Conservation (phyloP, 2,797 vertebrate genomes). For the Sebastolobus altivelis region DNA sequence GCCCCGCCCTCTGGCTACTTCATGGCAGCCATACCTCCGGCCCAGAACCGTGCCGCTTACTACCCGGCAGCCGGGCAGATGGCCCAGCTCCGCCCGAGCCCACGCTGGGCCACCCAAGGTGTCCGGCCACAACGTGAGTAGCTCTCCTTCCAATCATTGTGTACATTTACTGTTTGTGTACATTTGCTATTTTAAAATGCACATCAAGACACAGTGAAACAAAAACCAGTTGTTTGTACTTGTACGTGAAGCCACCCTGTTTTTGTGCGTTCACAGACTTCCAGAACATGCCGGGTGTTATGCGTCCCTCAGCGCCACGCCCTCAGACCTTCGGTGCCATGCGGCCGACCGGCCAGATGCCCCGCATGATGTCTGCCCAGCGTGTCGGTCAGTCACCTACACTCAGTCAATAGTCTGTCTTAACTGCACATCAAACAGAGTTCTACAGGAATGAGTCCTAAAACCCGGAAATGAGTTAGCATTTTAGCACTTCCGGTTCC, state of each 20-base stretch:
- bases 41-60: conserved; percentile 95
- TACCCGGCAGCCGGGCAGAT: conserved; percentile 95
- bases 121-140: conserved; percentile 95
- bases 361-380: conserved; percentile 92
- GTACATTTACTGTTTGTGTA: background rate
- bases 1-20: conserved; percentile 96
- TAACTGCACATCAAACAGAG: background rate
- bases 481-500: too few species aligned
- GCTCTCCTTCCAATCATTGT: background rate
- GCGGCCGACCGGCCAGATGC: conserved; percentile 92
- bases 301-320: conserved; percentile 92
- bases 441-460: too few species aligned
- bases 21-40: conserved; percentile 96
- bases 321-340: conserved; percentile 91
- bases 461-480: too few species aligned
- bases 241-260: background rate
- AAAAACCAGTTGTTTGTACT: background rate
- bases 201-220: background rate
- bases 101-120: conserved; percentile 95
- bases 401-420: background rate
- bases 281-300: conserved; percentile 94
- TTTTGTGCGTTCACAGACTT: conserved; percentile 86
- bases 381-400: conserved; percentile 89
- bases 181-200: background rate
- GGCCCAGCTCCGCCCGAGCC: conserved; percentile 94